Evolutionary conservation across 2,888 invertebrate species (phyloP).

Genomic region (Ichneumon xanthorius): DNA sequence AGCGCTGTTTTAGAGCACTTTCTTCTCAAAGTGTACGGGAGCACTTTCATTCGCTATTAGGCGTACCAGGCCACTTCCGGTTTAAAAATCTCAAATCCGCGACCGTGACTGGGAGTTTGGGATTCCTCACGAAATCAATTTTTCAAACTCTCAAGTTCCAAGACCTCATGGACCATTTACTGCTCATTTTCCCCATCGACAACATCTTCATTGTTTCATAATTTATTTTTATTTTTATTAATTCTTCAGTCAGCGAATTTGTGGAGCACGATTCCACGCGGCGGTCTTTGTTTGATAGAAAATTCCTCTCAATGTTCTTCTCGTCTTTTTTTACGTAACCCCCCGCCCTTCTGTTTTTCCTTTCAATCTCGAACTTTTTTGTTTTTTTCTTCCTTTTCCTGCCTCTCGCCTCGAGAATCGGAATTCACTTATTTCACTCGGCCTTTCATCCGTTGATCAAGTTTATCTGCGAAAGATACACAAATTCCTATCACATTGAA

Average conservation of each 20-base stretch:
- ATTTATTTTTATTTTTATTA: too few relatives aligned
- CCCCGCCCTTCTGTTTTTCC: neutral
- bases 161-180: neutral
- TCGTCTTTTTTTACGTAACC: neutral
- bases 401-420: neutral
- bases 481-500: neutral
- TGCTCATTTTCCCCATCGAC: neutral
- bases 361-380: neutral
- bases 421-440: conserved; percentile 4
- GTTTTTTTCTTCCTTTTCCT: neutral
- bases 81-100: neutral
- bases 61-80: neutral
- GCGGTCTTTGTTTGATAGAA: conserved; percentile 24
- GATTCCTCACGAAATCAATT: neutral
- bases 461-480: conserved; percentile 20
- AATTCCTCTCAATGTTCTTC: conserved; percentile 10
- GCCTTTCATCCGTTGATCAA: neutral
- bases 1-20: neutral
- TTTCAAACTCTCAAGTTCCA: neutral
- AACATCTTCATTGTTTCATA: neutral
- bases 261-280: neutral
- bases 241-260: conserved; percentile 10
- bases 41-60: conserved; percentile 17
- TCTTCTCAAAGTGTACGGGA: neutral
- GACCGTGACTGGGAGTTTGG: neutral